A percentile compares a stretch with the other conserved stretches of the same genome.
Evolutionary conservation across 1,140 invertebrate genomes (phyloP).

Genomic region (Vanessa atalanta): DNA sequence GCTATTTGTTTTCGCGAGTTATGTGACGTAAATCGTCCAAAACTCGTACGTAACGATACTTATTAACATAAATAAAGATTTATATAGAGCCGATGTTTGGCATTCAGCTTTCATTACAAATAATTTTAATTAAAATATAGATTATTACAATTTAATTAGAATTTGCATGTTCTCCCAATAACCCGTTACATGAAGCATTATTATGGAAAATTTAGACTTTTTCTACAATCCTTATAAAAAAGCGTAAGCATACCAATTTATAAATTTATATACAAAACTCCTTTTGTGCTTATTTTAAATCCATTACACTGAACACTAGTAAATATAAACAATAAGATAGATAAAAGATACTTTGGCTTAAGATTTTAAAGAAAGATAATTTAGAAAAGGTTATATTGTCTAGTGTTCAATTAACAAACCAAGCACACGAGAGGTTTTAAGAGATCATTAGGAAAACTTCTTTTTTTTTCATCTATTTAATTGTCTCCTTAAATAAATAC

Average conservation of each 20-base stretch:
- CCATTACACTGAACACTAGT: constrained; percentile 29
- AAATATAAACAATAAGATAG: constrained; percentile 11
- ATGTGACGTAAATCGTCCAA: too few relatives aligned
- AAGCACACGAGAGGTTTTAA: constrained; percentile 74
- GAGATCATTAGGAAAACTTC: constrained; percentile 80
- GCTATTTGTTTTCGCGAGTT: too few relatives aligned
- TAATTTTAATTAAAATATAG: too few relatives aligned
- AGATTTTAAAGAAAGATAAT: constrained; percentile 5
- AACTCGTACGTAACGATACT: too few relatives aligned
- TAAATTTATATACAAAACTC: constrained; percentile 78
- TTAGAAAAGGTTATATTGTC: constrained; percentile 11
- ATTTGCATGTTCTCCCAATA: constrained; percentile 51
- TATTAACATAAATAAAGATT: too few relatives aligned
- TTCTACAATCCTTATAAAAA: constrained; percentile 66
- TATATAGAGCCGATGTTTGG: too few relatives aligned
- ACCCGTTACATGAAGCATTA: constrained; percentile 51
- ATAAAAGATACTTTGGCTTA: constrained; percentile 1
- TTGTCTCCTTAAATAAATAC: constrained; percentile 73
- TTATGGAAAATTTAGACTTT: constrained; percentile 71
- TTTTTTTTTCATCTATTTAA: constrained; percentile 61
- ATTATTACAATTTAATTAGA: too few relatives aligned
- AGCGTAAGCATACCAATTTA: constrained; percentile 77
- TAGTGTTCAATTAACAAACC: constrained; percentile 35
- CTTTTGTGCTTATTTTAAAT: constrained; percentile 53
- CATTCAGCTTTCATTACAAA: too few relatives aligned